Base-by-base conservation (phyloP, 2,888 invertebrate species). In the Macropis europaea region DNA sequence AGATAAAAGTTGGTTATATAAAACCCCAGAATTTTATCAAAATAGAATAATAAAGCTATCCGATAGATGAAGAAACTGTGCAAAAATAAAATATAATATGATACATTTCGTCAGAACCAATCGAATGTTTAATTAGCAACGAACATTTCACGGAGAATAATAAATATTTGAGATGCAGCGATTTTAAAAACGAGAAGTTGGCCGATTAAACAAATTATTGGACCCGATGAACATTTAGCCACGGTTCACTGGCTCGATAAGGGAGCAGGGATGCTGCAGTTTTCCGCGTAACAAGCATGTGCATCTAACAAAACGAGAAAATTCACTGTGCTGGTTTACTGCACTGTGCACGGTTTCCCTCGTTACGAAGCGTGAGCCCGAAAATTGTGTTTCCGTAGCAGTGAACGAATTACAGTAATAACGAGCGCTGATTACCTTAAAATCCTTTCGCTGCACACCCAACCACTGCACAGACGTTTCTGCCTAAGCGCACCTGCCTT, bases 341-440 rank as follows among this genome's bases (percentile, higher is more conserved):
- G n/a, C n/a, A 36, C 28, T 43, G 42, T 34, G n/a, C 48, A 62
- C 38, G 15, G 24, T 28, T 53, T 24, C 28, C 43, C 57, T 40
- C 34, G 70, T 75, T 75, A 53, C 57, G 56, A 54, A 30, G 28
- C 15, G 43, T 42, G 56, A 60, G 43, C 15, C 28, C 38, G 66
- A 71, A 76, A 72, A 76, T 76, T 53, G 53, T 53, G 24, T 64
- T 62, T 50, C 30, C 53, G 13, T 17, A 28, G 15, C 34, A 38
- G 22, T 28, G 54, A 53, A 57, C 30, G 19, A 38, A 50, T 50
- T 53, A 32, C 56, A 24, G 36, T 32, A 66, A 59, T 70, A 59
- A 70, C 43, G 15, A 36, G 15, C 50, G 24, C n/a, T 26, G 17
- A 43, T 63, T 54, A 60, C 43, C 43, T 54, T 40, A 22, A 57